Evolutionary conservation across 1,140 invertebrate genomes (phyloP).

Genomic region (Ips nitidus): DNA sequence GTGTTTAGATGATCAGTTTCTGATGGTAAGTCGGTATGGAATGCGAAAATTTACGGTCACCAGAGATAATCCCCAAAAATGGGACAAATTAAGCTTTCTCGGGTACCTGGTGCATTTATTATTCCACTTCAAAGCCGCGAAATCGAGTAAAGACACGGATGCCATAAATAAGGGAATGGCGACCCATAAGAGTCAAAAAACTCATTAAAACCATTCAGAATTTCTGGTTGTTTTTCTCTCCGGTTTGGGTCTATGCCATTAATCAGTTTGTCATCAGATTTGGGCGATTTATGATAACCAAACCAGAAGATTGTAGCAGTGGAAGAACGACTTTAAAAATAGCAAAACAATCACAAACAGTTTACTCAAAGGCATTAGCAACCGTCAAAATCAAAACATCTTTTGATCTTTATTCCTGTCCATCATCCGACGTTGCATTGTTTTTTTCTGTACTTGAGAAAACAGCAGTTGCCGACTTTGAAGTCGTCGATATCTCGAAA

Average conservation of each 20-base stretch:
- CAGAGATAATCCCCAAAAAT: too few relatives aligned
- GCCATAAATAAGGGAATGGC: conserved; percentile 11
- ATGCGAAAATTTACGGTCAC: too few relatives aligned
- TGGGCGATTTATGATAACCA: too few relatives aligned
- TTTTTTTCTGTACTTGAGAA: conserved; percentile 20
- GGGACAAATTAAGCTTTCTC: background rate
- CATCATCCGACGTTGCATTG: conserved; percentile 13
- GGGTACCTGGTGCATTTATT: conserved; percentile 9
- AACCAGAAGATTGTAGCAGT: too few relatives aligned
- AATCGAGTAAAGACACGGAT: conserved; percentile 7
- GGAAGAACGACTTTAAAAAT: too few relatives aligned
- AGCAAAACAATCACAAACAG: too few relatives aligned
- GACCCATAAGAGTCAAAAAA: conserved; percentile 11
- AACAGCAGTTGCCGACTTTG: conserved; percentile 21
- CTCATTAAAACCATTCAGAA: conserved; percentile 4
- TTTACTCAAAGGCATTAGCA: too few relatives aligned
- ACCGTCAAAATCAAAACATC: background rate
- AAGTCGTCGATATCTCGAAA: conserved; percentile 25
- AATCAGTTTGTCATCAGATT: too few relatives aligned
- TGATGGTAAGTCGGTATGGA: too few relatives aligned
- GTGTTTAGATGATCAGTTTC: too few relatives aligned
- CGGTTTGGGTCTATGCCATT: too few relatives aligned
- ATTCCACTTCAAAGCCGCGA: conserved; percentile 9
- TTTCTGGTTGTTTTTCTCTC: too few relatives aligned
- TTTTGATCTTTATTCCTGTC: conserved; percentile 7